phyloP scores from a whole-genome alignment of 2,888 invertebrate genomes.

The Melanophora roralis region DNA sequence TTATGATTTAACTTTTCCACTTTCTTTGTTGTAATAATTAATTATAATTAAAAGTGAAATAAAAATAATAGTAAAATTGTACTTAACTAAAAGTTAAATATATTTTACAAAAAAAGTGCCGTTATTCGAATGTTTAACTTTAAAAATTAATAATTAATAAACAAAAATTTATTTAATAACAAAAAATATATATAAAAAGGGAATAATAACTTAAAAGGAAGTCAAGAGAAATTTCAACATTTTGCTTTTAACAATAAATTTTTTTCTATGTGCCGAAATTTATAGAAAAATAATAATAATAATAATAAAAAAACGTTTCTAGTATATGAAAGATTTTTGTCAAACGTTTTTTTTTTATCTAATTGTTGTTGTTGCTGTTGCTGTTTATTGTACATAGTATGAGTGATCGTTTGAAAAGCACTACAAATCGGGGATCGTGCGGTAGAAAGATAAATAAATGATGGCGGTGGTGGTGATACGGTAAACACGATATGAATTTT shows the following conservation, averaged over 20 bases:
- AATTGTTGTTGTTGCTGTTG: conserved; percentile 31
- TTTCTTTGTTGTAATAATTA: conserved; percentile 30
- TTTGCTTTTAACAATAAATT: background rate
- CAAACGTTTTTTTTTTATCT: conserved; percentile 51
- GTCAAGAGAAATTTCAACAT: conserved; percentile 26
- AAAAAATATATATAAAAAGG: too few species aligned
- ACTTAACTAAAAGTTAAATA: background rate
- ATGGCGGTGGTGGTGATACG: conserved; percentile 26
- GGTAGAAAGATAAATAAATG: conserved; percentile 28
- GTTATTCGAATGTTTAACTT: conserved; percentile 18
- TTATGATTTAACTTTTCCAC: conserved; percentile 42
- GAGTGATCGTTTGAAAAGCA: conserved; percentile 41
- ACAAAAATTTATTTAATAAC: background rate
- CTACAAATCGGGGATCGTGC: conserved; percentile 35
- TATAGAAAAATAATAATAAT: conserved; percentile 27
- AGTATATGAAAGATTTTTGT: conserved; percentile 39
- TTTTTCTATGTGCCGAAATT: conserved; percentile 35
- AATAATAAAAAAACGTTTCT: conserved; percentile 9
- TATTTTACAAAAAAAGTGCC: conserved; percentile 2
- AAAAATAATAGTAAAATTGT: conserved; percentile 44
- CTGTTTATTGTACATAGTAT: conserved; percentile 21
- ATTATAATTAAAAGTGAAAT: conserved; percentile 28
- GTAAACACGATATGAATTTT: conserved; percentile 6
- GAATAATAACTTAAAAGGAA: conserved; percentile 20
- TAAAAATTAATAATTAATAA: background rate